phyloP scores from a whole-genome alignment of 2,113 vertebrate genomes.

The Sebastes schlegelii region DNA sequence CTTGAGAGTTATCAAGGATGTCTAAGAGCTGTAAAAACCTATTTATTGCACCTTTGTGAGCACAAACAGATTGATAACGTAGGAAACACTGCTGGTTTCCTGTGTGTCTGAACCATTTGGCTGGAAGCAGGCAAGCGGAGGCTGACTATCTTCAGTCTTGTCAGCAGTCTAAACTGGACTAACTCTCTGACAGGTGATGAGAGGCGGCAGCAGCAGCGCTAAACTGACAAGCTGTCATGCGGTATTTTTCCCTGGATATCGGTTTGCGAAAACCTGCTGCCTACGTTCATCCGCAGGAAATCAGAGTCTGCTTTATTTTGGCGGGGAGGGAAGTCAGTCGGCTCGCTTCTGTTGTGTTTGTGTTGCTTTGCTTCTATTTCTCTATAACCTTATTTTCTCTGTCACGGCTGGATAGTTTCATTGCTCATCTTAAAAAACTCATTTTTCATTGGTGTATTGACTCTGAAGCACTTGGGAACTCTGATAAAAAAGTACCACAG shows the following conservation, averaged over 20 bases:
- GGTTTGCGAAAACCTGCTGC: conserved; percentile 37
- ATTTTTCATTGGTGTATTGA: conserved; percentile 41
- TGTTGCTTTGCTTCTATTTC: not conserved
- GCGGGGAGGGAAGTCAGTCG: conserved; percentile 1
- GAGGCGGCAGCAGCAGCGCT: conserved; percentile 40
- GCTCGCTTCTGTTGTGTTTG: not conserved
- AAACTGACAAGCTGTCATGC: conserved; percentile 62
- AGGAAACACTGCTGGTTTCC: conserved; percentile 18
- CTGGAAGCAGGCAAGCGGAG: conserved; percentile 7
- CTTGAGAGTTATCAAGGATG: not conserved
- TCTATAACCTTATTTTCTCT: conserved; percentile 19
- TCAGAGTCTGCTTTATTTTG: conserved; percentile 55
- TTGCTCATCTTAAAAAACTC: conserved; percentile 24
- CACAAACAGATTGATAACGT: not conserved
- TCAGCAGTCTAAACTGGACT: conserved; percentile 58
- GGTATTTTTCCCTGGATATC: conserved; percentile 53
- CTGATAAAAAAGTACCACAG: not conserved
- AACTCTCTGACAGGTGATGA: conserved; percentile 59
- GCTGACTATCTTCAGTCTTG: conserved; percentile 29
- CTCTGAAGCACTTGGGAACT: conserved; percentile 22
- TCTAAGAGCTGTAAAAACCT: not conserved
- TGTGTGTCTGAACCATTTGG: conserved; percentile 16
- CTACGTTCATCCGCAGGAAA: conserved; percentile 46
- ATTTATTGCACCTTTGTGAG: not conserved
- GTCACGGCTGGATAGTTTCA: conserved; percentile 10